phyloP scores from a whole-genome alignment of 2,888 invertebrate species.

The Hartigia nigra region DNA sequence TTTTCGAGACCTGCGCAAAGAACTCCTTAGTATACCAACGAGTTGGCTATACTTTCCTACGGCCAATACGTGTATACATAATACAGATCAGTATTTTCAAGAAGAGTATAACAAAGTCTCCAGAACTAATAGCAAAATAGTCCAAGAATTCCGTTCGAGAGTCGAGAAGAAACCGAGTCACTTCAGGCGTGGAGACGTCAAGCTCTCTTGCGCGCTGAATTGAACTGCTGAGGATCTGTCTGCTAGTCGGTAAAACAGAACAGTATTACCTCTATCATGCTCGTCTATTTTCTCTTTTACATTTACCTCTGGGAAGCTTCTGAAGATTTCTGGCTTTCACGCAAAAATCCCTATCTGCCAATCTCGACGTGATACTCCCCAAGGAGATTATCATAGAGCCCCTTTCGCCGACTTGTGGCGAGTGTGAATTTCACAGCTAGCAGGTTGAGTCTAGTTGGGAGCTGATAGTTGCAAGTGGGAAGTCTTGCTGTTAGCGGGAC shows the following conservation, averaged over 20 bases:
- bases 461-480: constrained; percentile 3
- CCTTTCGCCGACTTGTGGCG: not conserved
- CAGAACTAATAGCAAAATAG: constrained; percentile 4
- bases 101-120: not conserved
- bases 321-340: not conserved
- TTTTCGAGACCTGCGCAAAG: not conserved
- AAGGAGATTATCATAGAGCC: not conserved
- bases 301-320: not conserved
- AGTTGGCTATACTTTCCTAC: too few species aligned
- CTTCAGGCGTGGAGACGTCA: constrained; percentile 9
- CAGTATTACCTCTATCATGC: not conserved
- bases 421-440: not conserved
- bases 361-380: not conserved
- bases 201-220: not conserved
- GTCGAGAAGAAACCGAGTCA: constrained; percentile 1
- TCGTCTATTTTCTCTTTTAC: not conserved
- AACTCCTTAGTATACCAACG: not conserved
- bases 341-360: not conserved
- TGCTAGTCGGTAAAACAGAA: not conserved
- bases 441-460: not conserved
- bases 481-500: constrained; percentile 48
- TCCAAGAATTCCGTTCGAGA: not conserved
- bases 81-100: not conserved
- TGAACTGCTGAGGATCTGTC: not conserved
- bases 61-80: not conserved